Conservation (phyloP, 2,797 vertebrate species). For the Pterois miles region DNA sequence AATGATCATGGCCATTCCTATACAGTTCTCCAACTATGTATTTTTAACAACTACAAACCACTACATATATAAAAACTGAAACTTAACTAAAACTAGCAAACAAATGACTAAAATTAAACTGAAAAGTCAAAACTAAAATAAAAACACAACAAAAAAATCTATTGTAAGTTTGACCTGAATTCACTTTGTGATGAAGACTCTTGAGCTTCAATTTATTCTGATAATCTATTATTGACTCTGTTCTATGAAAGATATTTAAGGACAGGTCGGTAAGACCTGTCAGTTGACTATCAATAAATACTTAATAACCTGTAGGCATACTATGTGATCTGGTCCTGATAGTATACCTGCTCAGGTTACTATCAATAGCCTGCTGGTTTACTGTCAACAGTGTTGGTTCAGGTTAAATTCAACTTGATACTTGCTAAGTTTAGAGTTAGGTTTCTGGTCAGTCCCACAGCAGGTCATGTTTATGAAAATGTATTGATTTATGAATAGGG, state of each 20-base stretch:
- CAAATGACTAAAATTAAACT: no score
- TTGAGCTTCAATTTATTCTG: neutral
- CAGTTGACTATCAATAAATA: neutral
- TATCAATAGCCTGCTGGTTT: neutral
- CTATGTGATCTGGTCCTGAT: neutral
- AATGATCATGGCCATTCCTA: no score
- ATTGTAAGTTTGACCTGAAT: neutral
- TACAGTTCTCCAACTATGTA: no score
- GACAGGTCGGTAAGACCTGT: neutral
- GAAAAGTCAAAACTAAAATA: no score
- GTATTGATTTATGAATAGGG: neutral
- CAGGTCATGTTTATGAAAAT: neutral
- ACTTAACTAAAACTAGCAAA: no score
- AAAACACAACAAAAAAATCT: no score
- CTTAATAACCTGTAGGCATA: neutral
- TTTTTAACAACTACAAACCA: no score
- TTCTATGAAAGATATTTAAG: neutral
- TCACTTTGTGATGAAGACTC: neutral
- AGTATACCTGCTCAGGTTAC: neutral
- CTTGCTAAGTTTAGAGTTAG: neutral
- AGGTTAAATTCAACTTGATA: neutral
- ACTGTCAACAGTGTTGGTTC: constrained; percentile 7
- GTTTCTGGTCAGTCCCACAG: neutral
- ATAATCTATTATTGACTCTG: neutral
- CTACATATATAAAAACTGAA: no score